Base-by-base conservation (phyloP, 2,113 vertebrate species). In the Stegostoma tigrinum region DNA sequence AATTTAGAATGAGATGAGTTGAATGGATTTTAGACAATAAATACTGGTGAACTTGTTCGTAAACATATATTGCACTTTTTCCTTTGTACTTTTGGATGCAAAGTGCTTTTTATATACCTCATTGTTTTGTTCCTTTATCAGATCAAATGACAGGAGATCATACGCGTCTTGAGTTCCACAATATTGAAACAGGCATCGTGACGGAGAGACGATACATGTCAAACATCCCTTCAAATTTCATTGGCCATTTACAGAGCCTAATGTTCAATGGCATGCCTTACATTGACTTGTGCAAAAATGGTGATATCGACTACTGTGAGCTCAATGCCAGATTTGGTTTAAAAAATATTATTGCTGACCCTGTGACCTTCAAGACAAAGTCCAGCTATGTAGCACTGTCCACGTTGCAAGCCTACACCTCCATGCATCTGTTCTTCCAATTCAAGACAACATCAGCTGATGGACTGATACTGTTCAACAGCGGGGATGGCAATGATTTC, bases 391-490 rank as follows among this genome's bases (percentile, higher is more conserved):
- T 99, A 96, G 98, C 99, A 17, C 97, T 99, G 97, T 98, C 98
- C 96, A 99, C 99, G 0, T 97, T 99, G 96, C 99, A 99, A 97
- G 99, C 99, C 95, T 99, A 99, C 97, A 99, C 99, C 96, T 99
- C 99, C 97, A 99, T 99, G 99, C 98, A 99, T 97, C 98, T 99
- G 97, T 99, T 99, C 97, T 99, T 99, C 98, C 99, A 99, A 98
- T 99, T 99, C 97, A 99, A 99, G 97, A 99, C 99, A 89, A 99
- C 99, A 95, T 99, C 99, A 5, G 97, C 99, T 0, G 99, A 99
- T 87, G 99, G 99, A 96, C 98, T 99, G 96, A 99, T 99, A 97
- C 98, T 99, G 0, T 99, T 98, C 97, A 99, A 99, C 97, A 99
- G 99, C 89, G 99, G 99, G 3, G 99, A 99, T 97, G 99, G 99